Conservation (phyloP, 2,113 vertebrate genomes). For the Lampris incognitus region DNA sequence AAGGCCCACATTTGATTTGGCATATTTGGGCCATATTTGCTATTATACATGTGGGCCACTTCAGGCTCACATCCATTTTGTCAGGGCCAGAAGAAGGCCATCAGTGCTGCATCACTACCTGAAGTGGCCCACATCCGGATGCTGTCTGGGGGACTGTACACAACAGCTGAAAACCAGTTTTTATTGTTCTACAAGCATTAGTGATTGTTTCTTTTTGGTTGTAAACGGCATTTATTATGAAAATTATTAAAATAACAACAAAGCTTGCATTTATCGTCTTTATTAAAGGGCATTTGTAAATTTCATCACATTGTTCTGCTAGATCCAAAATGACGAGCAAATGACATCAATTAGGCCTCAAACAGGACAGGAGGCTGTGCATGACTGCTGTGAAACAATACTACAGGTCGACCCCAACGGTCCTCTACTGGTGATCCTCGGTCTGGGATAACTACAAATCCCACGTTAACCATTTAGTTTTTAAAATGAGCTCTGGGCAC, state of each 20-base stretch:
- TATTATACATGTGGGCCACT: too few relatives aligned
- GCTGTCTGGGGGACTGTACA: too few relatives aligned
- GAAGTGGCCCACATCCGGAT: too few relatives aligned
- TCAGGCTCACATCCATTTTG: too few relatives aligned
- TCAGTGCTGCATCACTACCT: too few relatives aligned
- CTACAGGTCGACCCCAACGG: constrained; percentile 31
- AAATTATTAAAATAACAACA: neutral
- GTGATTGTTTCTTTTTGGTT: too few relatives aligned
- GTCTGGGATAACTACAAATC: constrained; percentile 18
- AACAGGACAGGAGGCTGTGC: constrained; percentile 36
- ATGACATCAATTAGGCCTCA: constrained; percentile 50
- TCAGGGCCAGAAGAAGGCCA: too few relatives aligned
- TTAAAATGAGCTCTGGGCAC: constrained; percentile 9
- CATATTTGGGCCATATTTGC: too few relatives aligned
- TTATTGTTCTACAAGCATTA: too few relatives aligned
- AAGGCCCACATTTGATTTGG: too few relatives aligned
- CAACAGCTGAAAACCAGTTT: too few relatives aligned
- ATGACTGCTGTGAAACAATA: constrained; percentile 24
- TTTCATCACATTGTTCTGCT: constrained; percentile 37
- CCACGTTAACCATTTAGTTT: constrained; percentile 2
- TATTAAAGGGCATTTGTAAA: constrained; percentile 75
- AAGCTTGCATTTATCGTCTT: constrained; percentile 24
- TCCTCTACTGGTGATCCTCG: constrained; percentile 4
- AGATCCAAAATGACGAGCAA: constrained; percentile 53
- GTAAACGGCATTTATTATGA: too few relatives aligned